These are phyloP conservation scores for Lagocephalus sceleratus DNA, from an alignment of 2,797 vertebrate genomes.

Conservation along the genomic window DNA sequence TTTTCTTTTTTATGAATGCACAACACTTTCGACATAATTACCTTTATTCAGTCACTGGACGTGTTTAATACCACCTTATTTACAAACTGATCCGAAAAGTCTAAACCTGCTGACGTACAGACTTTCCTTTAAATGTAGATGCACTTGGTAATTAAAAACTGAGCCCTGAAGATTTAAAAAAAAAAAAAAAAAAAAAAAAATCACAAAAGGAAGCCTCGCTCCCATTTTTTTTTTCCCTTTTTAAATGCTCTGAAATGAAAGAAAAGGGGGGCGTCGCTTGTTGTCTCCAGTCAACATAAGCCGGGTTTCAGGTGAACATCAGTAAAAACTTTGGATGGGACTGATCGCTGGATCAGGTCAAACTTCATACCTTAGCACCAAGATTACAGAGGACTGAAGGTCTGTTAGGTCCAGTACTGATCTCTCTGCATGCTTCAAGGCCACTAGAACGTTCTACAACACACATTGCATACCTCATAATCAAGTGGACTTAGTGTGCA, in stretches of 20 bases:
- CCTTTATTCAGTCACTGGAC: constrained; percentile 69
- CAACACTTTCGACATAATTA: constrained; percentile 71
- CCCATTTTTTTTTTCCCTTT: constrained; percentile 16
- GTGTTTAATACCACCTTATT: constrained; percentile 70
- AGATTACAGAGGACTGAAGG: constrained; percentile 53
- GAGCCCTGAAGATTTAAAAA: constrained; percentile 67
- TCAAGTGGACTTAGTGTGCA: constrained; percentile 68
- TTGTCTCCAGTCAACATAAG: constrained; percentile 36
- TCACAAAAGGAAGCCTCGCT: constrained; percentile 48
- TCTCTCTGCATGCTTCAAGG: constrained; percentile 74
- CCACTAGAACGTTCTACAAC: constrained; percentile 66
- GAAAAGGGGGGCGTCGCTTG: constrained; percentile 25
- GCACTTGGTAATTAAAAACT: constrained; percentile 67
- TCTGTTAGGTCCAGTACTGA: constrained; percentile 69
- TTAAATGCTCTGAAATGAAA: not conserved
- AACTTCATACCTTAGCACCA: constrained; percentile 74
- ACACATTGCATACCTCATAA: constrained; percentile 74
- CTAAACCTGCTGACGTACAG: constrained; percentile 58
- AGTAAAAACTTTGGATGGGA: constrained; percentile 69
- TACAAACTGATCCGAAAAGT: constrained; percentile 73
- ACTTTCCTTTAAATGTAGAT: constrained; percentile 65
- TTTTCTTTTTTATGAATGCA: constrained; percentile 58
- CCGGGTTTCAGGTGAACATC: constrained; percentile 55
- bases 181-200: constrained; percentile 51
- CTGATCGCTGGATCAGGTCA: constrained; percentile 47